A percentile compares a stretch with the other conserved stretches of the same genome.
These are phyloP conservation scores for Philereme vetulata DNA, from an alignment of 2,888 invertebrate genomes.

Conservation along the genomic window DNA sequence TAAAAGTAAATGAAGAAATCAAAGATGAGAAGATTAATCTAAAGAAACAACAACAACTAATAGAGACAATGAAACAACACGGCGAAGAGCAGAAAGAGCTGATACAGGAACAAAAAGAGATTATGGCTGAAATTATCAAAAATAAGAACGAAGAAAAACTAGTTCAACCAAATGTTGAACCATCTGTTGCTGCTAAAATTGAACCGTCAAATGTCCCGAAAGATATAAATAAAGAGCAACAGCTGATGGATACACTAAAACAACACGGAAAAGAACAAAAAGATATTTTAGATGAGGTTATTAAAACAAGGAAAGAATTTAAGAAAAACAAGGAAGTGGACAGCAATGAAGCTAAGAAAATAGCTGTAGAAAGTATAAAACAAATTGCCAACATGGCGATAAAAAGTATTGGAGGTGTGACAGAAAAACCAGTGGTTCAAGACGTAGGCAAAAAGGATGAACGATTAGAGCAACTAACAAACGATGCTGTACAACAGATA, in stretches of 20 bases:
- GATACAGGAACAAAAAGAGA: conserved; percentile 86
- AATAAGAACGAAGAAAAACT: conserved; percentile 76
- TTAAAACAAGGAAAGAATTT: conserved; percentile 80
- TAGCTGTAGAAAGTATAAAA: conserved; percentile 79
- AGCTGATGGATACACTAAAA: conserved; percentile 86
- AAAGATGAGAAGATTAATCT: conserved; percentile 48
- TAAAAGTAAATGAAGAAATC: conserved; percentile 45
- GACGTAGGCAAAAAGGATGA: conserved; percentile 50
- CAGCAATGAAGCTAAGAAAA: conserved; percentile 73
- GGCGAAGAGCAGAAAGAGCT: conserved; percentile 87
- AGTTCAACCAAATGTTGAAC: conserved; percentile 57
- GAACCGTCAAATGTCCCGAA: conserved; percentile 41
- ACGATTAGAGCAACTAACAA: conserved; percentile 58
- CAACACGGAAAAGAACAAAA: conserved; percentile 88
- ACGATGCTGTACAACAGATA: conserved; percentile 76
- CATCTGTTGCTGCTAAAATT: conserved; percentile 39
- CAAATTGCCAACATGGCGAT: conserved; percentile 78
- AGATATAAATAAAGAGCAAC: conserved; percentile 26
- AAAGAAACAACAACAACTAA: conserved; percentile 76
- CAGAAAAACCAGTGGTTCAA: conserved; percentile 60
- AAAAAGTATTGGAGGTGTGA: conserved; percentile 69
- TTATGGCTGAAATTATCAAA: conserved; percentile 84
- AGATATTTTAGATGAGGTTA: conserved; percentile 84
- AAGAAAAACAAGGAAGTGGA: conserved; percentile 75
- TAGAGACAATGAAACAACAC: conserved; percentile 87